Base-by-base conservation (phyloP, 2,888 invertebrate genomes). In the Lasioglossum pauxillum region DNA sequence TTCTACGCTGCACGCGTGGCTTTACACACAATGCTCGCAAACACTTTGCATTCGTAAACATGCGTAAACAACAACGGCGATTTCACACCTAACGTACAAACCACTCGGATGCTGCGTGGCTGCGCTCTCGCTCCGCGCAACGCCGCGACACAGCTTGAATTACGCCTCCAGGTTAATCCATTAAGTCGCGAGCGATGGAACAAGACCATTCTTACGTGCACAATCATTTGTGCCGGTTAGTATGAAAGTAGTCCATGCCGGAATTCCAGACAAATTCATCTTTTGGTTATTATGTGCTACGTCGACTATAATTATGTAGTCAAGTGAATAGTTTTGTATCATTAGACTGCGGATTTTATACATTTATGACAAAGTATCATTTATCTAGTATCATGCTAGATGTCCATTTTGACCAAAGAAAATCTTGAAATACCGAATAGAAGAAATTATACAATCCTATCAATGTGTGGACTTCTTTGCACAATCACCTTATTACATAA, bases 11-110 rank as follows among this genome's bases (percentile, higher is more conserved):
- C 89, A 85, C 85, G 82, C 84, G 88, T 88, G 90, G 90, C 88
- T 93, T 87, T 88, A 92, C 91, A 94, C 92, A 95, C 94, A 95
- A 94, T 93, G 93, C 94, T 92, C 88, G 94, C 94, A 95, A 94
- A 94, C 95, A 94, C 95, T 95, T 94, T 95, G 94, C 94, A 95
- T 95, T 95, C 94, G 94, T 94, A 95, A 95, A 95, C 94, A 94
- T 91, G 93, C 93, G 94, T 94, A 94, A 95, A 95, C 94, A 94
- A 93, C 93, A 91, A 91, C 92, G 90, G 90, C 85, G 93, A 93
- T 93, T 94, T 94, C 93, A 93, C 94, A 94, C 94, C 94, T 94
- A 91, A 92, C 91, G 90, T 91, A 92, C 88, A 88, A 91, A 88
- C 91, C 85, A 84, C 80, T 84, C 90, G 88, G 89, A 85, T 87